Conservation (phyloP, 2,888 invertebrate species). For the Gryllus longicercus region DNA sequence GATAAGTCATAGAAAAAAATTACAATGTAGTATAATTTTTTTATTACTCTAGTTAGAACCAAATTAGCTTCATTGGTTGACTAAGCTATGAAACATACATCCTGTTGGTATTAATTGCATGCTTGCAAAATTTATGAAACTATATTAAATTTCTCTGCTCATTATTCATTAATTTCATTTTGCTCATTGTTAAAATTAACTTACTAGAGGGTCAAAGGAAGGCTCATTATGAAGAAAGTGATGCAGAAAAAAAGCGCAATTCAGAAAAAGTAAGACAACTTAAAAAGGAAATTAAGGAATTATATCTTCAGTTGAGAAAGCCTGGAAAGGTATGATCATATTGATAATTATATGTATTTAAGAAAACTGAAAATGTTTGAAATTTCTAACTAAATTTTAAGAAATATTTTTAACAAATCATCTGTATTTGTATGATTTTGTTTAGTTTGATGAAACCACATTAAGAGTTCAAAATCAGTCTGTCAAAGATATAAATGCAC, state of each 20-base stretch:
- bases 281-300: conserved; percentile 68
- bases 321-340: conserved; percentile 32
- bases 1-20: too few species aligned
- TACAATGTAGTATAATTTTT: too few species aligned
- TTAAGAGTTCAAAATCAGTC: conserved; percentile 35
- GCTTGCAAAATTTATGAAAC: too few species aligned
- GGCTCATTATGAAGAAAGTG: conserved; percentile 76
- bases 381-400: not conserved
- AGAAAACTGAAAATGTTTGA: not conserved
- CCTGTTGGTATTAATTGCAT: too few species aligned
- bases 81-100: too few species aligned
- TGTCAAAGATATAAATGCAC: conserved; percentile 47
- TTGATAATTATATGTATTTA: not conserved
- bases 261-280: conserved; percentile 65
- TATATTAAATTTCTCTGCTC: not conserved
- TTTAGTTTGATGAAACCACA: conserved; percentile 36
- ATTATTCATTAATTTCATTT: conserved; percentile 27
- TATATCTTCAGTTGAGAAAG: conserved; percentile 58
- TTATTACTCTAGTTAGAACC: too few species aligned
- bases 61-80: too few species aligned
- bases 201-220: conserved; percentile 76
- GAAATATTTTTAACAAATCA: not conserved
- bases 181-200: conserved; percentile 25
- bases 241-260: conserved; percentile 69
- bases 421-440: conserved; percentile 21